phyloP scores from a whole-genome alignment of 2,888 invertebrate species.

The Volucella zonaria region DNA sequence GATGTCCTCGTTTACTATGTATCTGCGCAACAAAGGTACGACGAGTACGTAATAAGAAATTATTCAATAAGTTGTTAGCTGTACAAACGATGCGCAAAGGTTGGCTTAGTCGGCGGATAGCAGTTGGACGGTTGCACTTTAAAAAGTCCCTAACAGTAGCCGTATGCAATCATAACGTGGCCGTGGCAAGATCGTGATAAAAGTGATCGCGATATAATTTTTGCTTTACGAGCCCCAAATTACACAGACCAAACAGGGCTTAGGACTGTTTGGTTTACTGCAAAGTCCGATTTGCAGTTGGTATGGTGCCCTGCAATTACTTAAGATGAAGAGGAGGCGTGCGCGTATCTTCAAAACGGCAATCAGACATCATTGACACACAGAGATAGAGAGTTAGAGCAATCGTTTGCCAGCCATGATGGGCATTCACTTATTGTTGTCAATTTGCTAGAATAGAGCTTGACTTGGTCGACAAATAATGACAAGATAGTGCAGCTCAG shows the following conservation, averaged over 20 bases:
- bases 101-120: background rate
- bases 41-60: conserved; percentile 73
- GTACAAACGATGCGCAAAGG: conserved; percentile 66
- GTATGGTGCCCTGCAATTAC: conserved; percentile 55
- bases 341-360: conserved; percentile 40
- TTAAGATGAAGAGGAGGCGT: conserved; percentile 27
- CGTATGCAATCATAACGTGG: conserved; percentile 77
- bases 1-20: conserved; percentile 38
- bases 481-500: background rate
- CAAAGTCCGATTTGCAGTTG: background rate
- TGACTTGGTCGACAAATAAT: background rate
- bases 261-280: background rate
- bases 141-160: conserved; percentile 70
- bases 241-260: conserved; percentile 26
- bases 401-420: conserved; percentile 41
- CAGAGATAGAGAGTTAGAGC: conserved; percentile 9
- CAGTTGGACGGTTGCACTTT: conserved; percentile 12
- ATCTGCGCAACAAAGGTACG: conserved; percentile 65
- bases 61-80: conserved; percentile 74
- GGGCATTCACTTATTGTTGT: conserved; percentile 72
- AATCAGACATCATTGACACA: conserved; percentile 67
- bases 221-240: conserved; percentile 74
- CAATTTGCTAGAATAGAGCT: conserved; percentile 53
- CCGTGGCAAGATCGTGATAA: conserved; percentile 80
- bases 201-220: conserved; percentile 83